Conservation (phyloP, 1,140 invertebrate species). For the Physella acuta region DNA sequence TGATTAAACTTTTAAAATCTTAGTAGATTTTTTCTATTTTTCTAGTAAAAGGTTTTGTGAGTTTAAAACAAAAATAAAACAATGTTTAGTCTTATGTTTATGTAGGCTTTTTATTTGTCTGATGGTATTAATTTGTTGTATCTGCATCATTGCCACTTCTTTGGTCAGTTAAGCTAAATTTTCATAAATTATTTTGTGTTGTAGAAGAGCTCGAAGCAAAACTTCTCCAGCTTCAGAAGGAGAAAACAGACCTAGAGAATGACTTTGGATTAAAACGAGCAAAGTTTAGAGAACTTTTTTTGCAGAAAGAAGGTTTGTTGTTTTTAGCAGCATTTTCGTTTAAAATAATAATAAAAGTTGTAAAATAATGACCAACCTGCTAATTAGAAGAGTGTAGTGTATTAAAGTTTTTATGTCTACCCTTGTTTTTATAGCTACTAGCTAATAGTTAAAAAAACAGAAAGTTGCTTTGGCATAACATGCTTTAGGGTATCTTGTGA, state of each 20-base stretch:
- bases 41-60: too few species aligned
- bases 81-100: too few species aligned
- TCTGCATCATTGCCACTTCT: too few species aligned
- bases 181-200: not conserved
- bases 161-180: too few species aligned
- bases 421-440: not conserved
- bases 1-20: too few species aligned
- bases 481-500: too few species aligned
- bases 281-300: constrained; percentile 7
- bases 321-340: too few species aligned
- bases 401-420: not conserved
- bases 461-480: too few species aligned
- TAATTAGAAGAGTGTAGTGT: not conserved
- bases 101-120: too few species aligned
- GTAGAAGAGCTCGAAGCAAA: constrained; percentile 6
- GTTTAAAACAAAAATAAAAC: too few species aligned
- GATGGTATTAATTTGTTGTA: too few species aligned
- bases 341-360: not conserved
- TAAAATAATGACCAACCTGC: not conserved
- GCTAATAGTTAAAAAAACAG: not conserved
- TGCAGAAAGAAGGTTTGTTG: constrained; percentile 3
- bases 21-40: too few species aligned
- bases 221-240: not conserved
- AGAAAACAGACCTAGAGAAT: constrained; percentile 4
- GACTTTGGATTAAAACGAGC: constrained; percentile 17